These are phyloP conservation scores for Drosophila paranaensis DNA, from an alignment of 2,888 invertebrate species.

Conservation along the genomic window DNA sequence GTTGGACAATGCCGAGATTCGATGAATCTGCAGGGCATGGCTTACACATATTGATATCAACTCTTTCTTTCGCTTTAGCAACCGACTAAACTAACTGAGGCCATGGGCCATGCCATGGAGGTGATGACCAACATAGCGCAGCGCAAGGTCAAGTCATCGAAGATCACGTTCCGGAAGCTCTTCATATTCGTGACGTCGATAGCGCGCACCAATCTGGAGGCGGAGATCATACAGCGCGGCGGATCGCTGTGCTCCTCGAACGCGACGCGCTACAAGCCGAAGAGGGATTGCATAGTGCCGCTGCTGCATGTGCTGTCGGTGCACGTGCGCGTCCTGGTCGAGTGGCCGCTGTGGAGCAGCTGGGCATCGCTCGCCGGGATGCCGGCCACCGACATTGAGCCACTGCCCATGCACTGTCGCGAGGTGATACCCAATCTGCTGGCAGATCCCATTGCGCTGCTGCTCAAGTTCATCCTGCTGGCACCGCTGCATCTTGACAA, in stretches of 20 bases:
- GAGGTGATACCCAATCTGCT: conserved; percentile 92
- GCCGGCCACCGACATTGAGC: conserved; percentile 81
- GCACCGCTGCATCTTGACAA: conserved; percentile 94
- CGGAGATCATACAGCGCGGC: conserved; percentile 95
- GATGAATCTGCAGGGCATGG: no score
- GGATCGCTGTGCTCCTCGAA: conserved; percentile 88
- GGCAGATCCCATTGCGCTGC: conserved; percentile 93
- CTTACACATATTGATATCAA: no score
- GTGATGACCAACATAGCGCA: conserved; percentile 96
- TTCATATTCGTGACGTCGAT: conserved; percentile 95
- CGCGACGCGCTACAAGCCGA: conserved; percentile 89
- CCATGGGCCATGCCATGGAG: conserved; percentile 96
- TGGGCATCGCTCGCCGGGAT: conserved; percentile 85
- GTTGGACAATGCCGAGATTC: no score
- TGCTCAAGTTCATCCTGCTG: conserved; percentile 94
- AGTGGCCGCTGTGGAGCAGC: conserved; percentile 87
- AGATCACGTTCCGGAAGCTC: conserved; percentile 89
- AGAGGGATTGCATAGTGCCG: conserved; percentile 94
- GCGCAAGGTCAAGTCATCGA: conserved; percentile 89
- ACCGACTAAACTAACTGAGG: conserved; percentile 91
- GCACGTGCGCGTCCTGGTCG: conserved; percentile 90
- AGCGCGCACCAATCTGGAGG: conserved; percentile 95
- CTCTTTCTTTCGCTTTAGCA: conserved; percentile 84
- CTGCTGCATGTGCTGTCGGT: conserved; percentile 94
- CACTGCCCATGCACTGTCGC: conserved; percentile 83